These are phyloP conservation scores for Campoletis raptor DNA, from an alignment of 2,888 invertebrate genomes.

Conservation along the genomic window DNA sequence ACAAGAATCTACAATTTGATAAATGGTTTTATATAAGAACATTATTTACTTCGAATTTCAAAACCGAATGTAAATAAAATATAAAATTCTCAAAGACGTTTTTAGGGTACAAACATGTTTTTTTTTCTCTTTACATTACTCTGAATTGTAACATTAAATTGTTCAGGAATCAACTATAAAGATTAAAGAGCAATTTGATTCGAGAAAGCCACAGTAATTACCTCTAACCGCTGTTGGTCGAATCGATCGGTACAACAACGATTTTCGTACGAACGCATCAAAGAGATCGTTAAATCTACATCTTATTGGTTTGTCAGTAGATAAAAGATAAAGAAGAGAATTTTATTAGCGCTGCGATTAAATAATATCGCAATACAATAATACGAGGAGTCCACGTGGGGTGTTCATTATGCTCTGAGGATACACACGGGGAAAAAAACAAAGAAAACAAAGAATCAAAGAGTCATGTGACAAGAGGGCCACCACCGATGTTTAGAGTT, in stretches of 20 bases:
- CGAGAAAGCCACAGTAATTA: background rate
- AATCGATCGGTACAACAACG: background rate
- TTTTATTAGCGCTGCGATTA: constrained; percentile 24
- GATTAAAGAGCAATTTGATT: background rate
- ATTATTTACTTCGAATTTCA: too few relatives aligned
- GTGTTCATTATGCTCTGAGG: constrained; percentile 27
- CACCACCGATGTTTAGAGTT: constrained; percentile 24
- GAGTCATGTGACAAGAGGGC: constrained; percentile 7
- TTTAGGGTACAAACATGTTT: too few relatives aligned
- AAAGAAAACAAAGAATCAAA: background rate
- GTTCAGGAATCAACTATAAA: background rate
- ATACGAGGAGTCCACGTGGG: background rate
- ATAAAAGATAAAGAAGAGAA: constrained; percentile 2
- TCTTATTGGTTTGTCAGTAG: background rate
- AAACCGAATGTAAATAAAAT: too few relatives aligned
- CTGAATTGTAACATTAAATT: background rate
- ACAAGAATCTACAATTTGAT: background rate
- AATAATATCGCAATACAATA: constrained; percentile 3
- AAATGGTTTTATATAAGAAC: background rate
- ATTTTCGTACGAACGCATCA: background rate
- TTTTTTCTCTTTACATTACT: background rate
- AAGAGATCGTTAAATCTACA: background rate
- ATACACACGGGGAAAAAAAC: background rate
- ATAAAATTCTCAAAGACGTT: too few relatives aligned
- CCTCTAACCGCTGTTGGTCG: background rate